Evolutionary conservation across 2,113 vertebrate genomes (phyloP), one percentile per base, ranked within the genome.

Genomic region (Neogobius melanostomus): DNA sequence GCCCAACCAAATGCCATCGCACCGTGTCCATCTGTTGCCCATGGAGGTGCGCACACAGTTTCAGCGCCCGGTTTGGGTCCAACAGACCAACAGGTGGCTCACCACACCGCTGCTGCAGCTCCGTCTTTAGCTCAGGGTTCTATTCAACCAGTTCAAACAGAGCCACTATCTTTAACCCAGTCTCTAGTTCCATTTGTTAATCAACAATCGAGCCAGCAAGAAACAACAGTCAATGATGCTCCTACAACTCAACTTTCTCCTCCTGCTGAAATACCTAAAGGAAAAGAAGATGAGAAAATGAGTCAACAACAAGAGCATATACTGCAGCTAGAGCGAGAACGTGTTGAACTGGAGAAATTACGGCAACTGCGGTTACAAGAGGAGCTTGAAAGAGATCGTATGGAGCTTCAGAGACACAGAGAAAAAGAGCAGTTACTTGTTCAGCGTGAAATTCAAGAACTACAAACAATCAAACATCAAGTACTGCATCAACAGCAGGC

Each of bases 381-480:
- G 59, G 98, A 99, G 79, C 94, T 99, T 64, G 98, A 99, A 81
- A 92, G 98, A 79, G 97, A 98, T 70, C 93, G 98, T 0, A 88
- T 96, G 6, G 97, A 99, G 86, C 90, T 99, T 64, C 97, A 99
- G 88, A 89, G 96, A 62, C 97, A 99, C 76, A 90, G 97, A 21
- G 97, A 99, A 86, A 98, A 99, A 82, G 98, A 99, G 80, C 97
- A 99, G 85, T 72, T 98, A 66, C 84, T 99, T 49, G 96, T 99
- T 85, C 97, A 99, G 85, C 94, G 96, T 69, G 98, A 99, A 80
- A 92, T 99, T 82, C 98, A 98, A 77, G 97, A 99, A 83, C 84
- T 99, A 56, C 98, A 99, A 74, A 96, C 92, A 80, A 98, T 99
- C 76, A 99, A 99, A 89, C 98, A 99, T 61, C 98, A 99, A 14